Conservation (phyloP, 53 echinoderm and acorn worm genomes). For the Antedon mediterranea region DNA sequence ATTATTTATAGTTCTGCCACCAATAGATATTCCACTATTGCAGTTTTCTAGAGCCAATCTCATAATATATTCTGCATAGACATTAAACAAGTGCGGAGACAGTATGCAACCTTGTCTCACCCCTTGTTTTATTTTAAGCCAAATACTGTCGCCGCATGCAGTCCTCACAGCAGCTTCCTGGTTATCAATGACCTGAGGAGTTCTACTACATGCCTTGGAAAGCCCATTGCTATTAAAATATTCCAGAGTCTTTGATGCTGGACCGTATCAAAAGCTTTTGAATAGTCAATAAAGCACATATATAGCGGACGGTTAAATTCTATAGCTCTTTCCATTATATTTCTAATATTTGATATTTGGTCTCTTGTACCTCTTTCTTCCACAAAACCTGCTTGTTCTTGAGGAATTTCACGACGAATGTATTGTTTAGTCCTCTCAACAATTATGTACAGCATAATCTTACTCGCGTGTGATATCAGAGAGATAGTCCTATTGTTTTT, state of each 20-base stretch:
- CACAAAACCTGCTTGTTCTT: slow-evolving; percentile 4
- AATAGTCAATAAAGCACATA: slow-evolving; percentile 3
- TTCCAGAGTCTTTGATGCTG: neutral
- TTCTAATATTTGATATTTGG: slow-evolving; percentile 6
- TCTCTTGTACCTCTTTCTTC: neutral
- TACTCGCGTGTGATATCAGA: slow-evolving; percentile 2
- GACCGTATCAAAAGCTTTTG: slow-evolving; percentile 10
- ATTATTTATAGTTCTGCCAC: too few relatives aligned
- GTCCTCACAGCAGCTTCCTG: too few relatives aligned
- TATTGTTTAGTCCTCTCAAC: slow-evolving; percentile 5
- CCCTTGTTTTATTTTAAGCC: too few relatives aligned
- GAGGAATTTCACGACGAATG: neutral
- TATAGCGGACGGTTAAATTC: neutral
- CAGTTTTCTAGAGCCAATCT: too few relatives aligned
- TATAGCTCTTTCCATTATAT: slow-evolving; percentile 13
- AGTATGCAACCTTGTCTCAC: too few relatives aligned
- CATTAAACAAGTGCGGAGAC: too few relatives aligned
- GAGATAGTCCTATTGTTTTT: slow-evolving; percentile 11
- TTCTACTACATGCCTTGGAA: too few relatives aligned
- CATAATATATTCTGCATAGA: too few relatives aligned
- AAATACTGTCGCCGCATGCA: too few relatives aligned
- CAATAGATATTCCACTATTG: too few relatives aligned
- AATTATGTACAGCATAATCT: slow-evolving; percentile 2
- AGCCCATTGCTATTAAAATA: too few relatives aligned
- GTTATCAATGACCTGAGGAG: too few relatives aligned